Percentiles rank a stretch among this genome's conserved stretches.
These are phyloP conservation scores for Tenthredo distinguenda DNA, from an alignment of 2,888 invertebrate genomes.

Conservation along the genomic window DNA sequence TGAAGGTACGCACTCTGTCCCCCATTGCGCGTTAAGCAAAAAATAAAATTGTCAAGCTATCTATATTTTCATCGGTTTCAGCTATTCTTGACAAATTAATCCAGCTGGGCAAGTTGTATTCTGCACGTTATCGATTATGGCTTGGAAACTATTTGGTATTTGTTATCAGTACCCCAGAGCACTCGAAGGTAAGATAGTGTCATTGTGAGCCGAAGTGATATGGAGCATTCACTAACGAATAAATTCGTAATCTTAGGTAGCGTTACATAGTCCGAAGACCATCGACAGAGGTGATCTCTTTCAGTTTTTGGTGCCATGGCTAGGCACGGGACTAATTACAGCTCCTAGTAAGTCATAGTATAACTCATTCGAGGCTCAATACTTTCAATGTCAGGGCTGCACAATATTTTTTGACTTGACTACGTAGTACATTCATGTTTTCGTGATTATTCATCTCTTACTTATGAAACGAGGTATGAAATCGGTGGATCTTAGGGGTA, in stretches of 20 bases:
- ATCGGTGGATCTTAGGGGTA: not conserved
- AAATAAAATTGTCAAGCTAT: not conserved
- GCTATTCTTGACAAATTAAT: conserved; percentile 61
- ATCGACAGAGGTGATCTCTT: conserved; percentile 65
- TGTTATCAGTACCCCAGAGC: conserved; percentile 62
- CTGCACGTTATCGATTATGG: conserved; percentile 64
- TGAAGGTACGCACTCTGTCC: not conserved
- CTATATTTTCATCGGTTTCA: conserved; percentile 38
- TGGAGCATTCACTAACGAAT: not conserved
- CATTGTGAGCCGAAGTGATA: not conserved
- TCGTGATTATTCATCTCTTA: no score
- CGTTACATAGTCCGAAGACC: conserved; percentile 63
- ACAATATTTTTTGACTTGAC: not conserved
- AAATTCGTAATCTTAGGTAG: conserved; percentile 52
- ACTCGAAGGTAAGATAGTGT: conserved; percentile 61
- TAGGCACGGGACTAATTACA: conserved; percentile 66
- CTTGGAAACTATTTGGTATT: conserved; percentile 61
- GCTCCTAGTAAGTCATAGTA: conserved; percentile 62
- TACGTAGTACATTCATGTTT: no score
- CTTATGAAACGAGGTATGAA: no score
- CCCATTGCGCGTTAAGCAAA: no score
- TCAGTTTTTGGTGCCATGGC: conserved; percentile 63
- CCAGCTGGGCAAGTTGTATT: conserved; percentile 58
- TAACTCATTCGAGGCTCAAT: not conserved
- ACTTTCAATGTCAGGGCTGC: no score